Conservation (phyloP, 2,113 vertebrate species). For the Herpetotheres cachinnans region DNA sequence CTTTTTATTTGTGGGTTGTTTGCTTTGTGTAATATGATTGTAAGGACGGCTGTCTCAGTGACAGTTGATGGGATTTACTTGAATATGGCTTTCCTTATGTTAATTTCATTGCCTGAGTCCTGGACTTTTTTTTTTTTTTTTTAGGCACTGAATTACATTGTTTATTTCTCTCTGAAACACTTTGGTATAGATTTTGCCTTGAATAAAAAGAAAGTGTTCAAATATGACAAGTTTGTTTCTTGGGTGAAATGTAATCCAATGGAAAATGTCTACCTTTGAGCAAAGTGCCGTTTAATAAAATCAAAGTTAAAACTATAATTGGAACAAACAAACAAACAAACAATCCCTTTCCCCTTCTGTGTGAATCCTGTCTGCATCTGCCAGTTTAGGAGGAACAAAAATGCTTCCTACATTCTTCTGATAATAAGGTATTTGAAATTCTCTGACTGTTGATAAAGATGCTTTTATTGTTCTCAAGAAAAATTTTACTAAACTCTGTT, state of each 20-base stretch:
- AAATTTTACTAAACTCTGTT: background rate
- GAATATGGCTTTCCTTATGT: background rate
- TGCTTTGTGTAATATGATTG: background rate
- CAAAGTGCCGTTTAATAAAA: background rate
- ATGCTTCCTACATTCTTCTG: background rate
- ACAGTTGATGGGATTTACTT: background rate
- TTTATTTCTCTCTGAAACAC: background rate
- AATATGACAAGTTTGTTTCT: background rate
- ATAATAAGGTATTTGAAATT: background rate
- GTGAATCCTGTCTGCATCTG: background rate
- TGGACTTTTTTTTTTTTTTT: background rate
- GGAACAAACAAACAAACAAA: background rate
- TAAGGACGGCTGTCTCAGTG: background rate
- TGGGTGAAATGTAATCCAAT: background rate
- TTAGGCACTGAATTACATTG: background rate
- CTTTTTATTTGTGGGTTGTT: background rate
- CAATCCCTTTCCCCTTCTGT: accelerated
- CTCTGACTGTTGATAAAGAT: background rate
- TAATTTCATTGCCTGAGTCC: background rate
- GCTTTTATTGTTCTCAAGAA: background rate
- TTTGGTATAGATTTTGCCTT: background rate
- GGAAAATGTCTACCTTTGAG: background rate
- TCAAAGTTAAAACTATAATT: background rate
- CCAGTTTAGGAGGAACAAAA: background rate
- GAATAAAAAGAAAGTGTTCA: background rate